A percentile compares a stretch with the other conserved stretches of the same genome.
Conservation (phyloP, 2,113 vertebrate species). For the Apaloderma vittatum region DNA sequence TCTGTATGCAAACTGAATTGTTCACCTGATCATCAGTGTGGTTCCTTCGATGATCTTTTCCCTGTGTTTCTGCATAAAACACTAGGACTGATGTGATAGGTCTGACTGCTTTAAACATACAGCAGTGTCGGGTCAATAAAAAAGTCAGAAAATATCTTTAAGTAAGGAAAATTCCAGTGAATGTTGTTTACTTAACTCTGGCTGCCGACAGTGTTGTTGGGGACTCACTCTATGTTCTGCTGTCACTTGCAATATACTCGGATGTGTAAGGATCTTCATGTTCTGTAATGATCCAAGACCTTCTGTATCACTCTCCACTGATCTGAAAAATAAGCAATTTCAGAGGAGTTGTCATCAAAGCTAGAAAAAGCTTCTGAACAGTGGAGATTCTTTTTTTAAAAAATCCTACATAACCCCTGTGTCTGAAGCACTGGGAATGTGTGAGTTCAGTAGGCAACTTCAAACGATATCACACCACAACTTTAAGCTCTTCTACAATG, state of each 20-base stretch:
- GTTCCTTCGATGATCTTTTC: neutral
- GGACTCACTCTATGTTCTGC: constrained; percentile 39
- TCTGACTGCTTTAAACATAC: constrained; percentile 27
- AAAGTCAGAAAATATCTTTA: constrained; percentile 32
- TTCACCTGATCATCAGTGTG: neutral
- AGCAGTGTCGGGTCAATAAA: constrained; percentile 21
- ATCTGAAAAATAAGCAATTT: constrained; percentile 81
- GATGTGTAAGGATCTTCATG: constrained; percentile 63
- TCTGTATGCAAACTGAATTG: neutral
- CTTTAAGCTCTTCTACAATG: neutral
- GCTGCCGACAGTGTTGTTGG: neutral
- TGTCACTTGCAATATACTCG: constrained; percentile 56
- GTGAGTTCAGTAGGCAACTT: constrained; percentile 61
- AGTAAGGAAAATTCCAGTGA: constrained; percentile 47
- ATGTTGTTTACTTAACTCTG: constrained; percentile 56
- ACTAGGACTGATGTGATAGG: neutral
- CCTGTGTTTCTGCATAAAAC: neutral
- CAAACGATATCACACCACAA: constrained; percentile 18
- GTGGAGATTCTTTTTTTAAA: neutral
- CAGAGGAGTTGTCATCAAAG: constrained; percentile 67
- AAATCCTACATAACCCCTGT: constrained; percentile 41
- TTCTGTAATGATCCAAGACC: constrained; percentile 70
- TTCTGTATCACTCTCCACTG: constrained; percentile 65
- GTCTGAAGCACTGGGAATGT: constrained; percentile 17
- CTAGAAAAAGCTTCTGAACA: constrained; percentile 57